Evolutionary conservation across 2,797 vertebrate genomes (phyloP), one percentile per base, ranked within the genome.

Genomic region (Epinephelus awoara): DNA sequence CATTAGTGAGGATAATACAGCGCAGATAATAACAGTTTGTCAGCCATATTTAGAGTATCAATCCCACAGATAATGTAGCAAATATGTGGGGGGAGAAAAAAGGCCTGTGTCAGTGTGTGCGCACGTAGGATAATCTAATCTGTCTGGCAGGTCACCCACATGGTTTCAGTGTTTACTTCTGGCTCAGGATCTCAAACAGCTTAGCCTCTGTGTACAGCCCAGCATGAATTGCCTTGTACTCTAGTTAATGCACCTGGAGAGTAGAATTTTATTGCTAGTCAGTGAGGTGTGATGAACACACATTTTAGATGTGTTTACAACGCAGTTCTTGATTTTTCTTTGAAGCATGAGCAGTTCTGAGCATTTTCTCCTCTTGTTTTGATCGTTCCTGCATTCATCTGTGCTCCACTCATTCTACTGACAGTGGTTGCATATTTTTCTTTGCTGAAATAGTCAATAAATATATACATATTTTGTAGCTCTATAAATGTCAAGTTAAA

Each of bases 1-100:
- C 62, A 71, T 85, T 90, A 84, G 65, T 44, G 77, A 21, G 47
- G 79, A 77, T 90, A 88, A 90, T 81, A 57, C 67, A 50, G 59
- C 2, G 4, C 46, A 71, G 77, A 80, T 81, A 64, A 76, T 56
- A 74, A 73, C 52, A 38, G 67, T 61, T 67, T 73, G 54, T 67
- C 71, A 50, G 59, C 65, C 67, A 61, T 63, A 71, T 82, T 70
- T 70, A 50, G 19, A 46, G 5, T 38, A 38, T 69, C 34, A 67
- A 38, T 72, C 56, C 68, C 47, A 23, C 77, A 56, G 38, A 80
- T 66, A 25, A 34, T 56, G 58, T 55, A 3, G 62, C 38, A 49
- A 72, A 50, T 52, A 56, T 10, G 4, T 58, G 27, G 34, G 7
- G 7, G 2, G 7, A 2, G 27, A 56, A 76, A 70, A 49, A 42